phyloP scores from a whole-genome alignment of 23 tunicate species.

The Trididemnum miniatum region DNA sequence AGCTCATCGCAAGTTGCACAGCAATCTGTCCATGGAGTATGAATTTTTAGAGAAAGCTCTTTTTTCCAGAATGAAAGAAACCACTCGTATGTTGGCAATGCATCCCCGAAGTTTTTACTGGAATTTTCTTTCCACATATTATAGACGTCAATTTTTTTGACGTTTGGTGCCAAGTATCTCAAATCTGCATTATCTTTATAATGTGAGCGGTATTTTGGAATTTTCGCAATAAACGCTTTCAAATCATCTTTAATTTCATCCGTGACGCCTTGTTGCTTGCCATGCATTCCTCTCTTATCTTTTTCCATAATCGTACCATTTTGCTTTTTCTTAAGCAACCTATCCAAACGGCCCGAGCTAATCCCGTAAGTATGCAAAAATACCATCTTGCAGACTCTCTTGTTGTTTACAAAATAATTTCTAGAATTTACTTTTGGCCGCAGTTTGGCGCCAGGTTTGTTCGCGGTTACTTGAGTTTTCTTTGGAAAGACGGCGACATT shows the following conservation, averaged over 20 bases:
- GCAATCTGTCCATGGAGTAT: conserved; percentile 1
- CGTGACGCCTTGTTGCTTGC: not conserved
- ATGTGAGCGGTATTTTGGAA: conserved; percentile 11
- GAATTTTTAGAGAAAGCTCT: not conserved
- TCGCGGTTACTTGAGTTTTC: not conserved
- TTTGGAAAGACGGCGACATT: not conserved
- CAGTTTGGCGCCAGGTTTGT: not conserved
- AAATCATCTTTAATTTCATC: not conserved
- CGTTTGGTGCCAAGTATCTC: not conserved
- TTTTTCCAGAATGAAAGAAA: conserved; percentile 10
- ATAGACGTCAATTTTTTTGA: conserved; percentile 16
- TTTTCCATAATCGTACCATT: not conserved
- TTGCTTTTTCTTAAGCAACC: not conserved
- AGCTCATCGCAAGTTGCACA: conserved; percentile 11
- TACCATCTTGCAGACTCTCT: conserved; percentile 3
- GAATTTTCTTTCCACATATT: conserved; percentile 16
- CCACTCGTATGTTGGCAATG: conserved; percentile 21
- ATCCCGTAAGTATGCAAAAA: not conserved
- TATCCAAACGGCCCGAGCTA: conserved; percentile 1
- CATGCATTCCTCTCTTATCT: not conserved
- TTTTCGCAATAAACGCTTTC: not conserved
- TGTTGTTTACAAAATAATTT: not conserved
- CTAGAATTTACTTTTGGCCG: conserved; percentile 2
- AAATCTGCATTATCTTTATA: not conserved
- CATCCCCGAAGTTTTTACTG: not conserved